phyloP scores from a whole-genome alignment of 2,888 invertebrate species.

The Pterostichus niger region DNA sequence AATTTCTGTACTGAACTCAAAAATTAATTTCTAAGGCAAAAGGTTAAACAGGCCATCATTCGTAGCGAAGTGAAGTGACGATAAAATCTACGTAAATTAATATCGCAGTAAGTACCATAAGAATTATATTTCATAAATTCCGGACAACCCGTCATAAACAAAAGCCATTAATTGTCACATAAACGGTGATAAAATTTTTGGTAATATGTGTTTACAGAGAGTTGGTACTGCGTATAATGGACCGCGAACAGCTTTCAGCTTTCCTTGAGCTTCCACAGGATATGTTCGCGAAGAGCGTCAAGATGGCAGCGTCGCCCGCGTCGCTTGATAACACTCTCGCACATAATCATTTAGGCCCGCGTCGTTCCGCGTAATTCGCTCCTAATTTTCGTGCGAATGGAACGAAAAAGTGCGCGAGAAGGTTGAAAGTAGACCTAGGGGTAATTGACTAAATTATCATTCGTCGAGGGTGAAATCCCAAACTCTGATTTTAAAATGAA shows the following conservation, averaged over 20 bases:
- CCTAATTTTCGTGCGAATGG: constrained; percentile 52
- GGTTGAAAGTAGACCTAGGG: constrained; percentile 1
- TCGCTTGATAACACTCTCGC: constrained; percentile 25
- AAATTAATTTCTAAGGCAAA: too few species aligned
- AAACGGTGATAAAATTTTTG: constrained; percentile 17
- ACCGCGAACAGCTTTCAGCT: not conserved
- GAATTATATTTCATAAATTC: not conserved
- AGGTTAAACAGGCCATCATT: too few species aligned
- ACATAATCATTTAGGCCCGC: constrained; percentile 54
- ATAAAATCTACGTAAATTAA: constrained; percentile 4
- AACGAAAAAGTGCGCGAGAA: constrained; percentile 41
- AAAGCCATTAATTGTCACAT: constrained; percentile 12
- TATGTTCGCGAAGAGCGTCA: constrained; percentile 10
- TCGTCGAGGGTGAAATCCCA: constrained; percentile 9
- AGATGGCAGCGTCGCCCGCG: constrained; percentile 6
- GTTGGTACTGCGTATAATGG: not conserved
- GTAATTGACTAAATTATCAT: constrained; percentile 46
- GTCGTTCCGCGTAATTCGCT: constrained; percentile 51
- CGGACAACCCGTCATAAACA: not conserved
- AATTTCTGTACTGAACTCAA: too few species aligned
- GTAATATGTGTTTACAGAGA: constrained; percentile 13
- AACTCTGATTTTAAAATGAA: constrained; percentile 37
- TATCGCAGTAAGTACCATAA: not conserved
- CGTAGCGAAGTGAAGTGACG: not conserved
- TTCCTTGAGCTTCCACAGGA: not conserved